Evolutionary conservation across 2,888 invertebrate genomes (phyloP).

Genomic region (Dugesia japonica): DNA sequence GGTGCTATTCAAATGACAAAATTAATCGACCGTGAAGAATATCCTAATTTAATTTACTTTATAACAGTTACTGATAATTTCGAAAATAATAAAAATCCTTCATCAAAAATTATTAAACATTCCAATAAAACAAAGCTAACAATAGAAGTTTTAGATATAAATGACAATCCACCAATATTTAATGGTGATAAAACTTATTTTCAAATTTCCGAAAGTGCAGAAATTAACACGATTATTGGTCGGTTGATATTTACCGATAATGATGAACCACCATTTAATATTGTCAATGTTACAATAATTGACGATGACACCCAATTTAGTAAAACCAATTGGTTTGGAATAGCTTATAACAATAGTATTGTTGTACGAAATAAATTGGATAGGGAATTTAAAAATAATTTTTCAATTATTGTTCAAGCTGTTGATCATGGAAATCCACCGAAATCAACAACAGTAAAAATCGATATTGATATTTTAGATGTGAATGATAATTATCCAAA

Average conservation of each 20-base stretch:
- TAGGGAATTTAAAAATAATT: conserved; percentile 1
- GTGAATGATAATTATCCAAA: conserved; percentile 20
- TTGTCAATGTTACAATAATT: background rate
- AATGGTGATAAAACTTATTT: background rate
- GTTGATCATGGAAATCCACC: background rate
- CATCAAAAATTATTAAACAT: background rate
- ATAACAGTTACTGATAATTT: conserved; percentile 16
- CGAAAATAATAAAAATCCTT: background rate
- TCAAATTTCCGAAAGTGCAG: conserved; percentile 14
- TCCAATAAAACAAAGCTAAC: conserved; percentile 12
- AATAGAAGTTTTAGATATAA: conserved; percentile 20
- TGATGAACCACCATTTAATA: background rate
- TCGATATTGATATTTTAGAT: background rate
- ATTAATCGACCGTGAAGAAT: conserved; percentile 16
- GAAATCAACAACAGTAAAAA: background rate
- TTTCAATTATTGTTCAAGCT: background rate
- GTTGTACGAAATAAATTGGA: background rate
- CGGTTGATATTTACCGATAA: conserved; percentile 16
- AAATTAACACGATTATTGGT: background rate
- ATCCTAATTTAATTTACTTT: background rate
- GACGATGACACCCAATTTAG: background rate
- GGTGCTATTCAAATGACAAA: background rate
- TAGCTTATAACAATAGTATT: background rate
- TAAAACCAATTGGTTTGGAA: conserved; percentile 13
- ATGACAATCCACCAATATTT: conserved; percentile 28